Conservation (phyloP, 2,888 invertebrate genomes). For the Mongoloraphidia duomilia region DNA sequence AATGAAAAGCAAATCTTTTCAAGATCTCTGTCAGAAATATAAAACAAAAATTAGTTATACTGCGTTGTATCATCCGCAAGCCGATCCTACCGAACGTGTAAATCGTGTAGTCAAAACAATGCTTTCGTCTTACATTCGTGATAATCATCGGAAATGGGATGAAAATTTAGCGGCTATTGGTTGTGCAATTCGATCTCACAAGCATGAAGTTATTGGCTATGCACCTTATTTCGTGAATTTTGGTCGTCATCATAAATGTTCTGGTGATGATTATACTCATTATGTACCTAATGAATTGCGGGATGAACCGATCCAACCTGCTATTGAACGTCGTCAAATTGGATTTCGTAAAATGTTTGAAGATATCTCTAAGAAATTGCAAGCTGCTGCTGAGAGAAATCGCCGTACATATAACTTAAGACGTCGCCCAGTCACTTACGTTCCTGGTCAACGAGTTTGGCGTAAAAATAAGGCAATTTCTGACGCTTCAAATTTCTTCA, state of each 20-base stretch:
- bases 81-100: slow-evolving; percentile 20
- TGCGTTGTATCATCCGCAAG: slow-evolving; percentile 19
- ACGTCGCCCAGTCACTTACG: neutral
- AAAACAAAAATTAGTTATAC: slow-evolving; percentile 11
- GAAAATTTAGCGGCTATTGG: slow-evolving; percentile 9
- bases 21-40: slow-evolving; percentile 8
- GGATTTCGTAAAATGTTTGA: slow-evolving; percentile 12
- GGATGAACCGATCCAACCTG: too few species aligned
- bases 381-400: slow-evolving; percentile 9
- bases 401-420: slow-evolving; percentile 3
- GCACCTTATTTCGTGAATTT: too few species aligned
- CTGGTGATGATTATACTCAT: too few species aligned
- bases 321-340: slow-evolving; percentile 15
- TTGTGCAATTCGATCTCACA: slow-evolving; percentile 13
- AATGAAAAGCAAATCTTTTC: slow-evolving; percentile 8
- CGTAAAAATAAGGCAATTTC: slow-evolving; percentile 8
- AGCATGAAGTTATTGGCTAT: slow-evolving; percentile 12
- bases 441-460: slow-evolving; percentile 2
- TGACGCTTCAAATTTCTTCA: neutral
- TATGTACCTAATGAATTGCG: too few species aligned
- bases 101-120: slow-evolving; percentile 21
- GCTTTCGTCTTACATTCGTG: slow-evolving; percentile 16
- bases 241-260: too few species aligned
- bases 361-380: slow-evolving; percentile 11
- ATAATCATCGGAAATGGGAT: slow-evolving; percentile 17